Conservation (phyloP, 2,888 invertebrate species). For the Perizoma affinitatum region DNA sequence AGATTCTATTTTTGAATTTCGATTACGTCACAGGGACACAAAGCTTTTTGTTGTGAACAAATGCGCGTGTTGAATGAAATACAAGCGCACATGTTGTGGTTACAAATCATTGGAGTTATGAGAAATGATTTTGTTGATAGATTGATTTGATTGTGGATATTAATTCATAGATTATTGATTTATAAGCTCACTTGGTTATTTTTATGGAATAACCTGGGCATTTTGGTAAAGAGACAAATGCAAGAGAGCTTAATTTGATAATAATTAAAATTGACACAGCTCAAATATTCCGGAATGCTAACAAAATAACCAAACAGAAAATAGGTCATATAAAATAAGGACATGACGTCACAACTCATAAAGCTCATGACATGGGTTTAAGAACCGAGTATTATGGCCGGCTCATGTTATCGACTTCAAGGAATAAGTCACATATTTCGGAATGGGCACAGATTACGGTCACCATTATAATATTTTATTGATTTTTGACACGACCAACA, state of each 20-base stretch:
- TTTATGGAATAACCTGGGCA: too few relatives aligned
- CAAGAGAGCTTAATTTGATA: too few relatives aligned
- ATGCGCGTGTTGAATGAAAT: slow-evolving; percentile 60
- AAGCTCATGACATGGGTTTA: slow-evolving; percentile 37
- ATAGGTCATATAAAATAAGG: slow-evolving; percentile 22
- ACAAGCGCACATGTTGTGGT: slow-evolving; percentile 52
- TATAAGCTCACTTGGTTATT: too few relatives aligned
- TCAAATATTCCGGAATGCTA: slow-evolving; percentile 7
- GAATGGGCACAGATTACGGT: slow-evolving; percentile 49
- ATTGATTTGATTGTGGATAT: slow-evolving; percentile 31
- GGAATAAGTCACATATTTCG: slow-evolving; percentile 53
- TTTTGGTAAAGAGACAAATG: too few relatives aligned
- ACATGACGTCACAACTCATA: slow-evolving; percentile 38
- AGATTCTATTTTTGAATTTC: slow-evolving; percentile 73
- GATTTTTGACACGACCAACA: slow-evolving; percentile 43
- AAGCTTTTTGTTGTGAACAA: slow-evolving; percentile 66
- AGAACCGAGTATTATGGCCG: slow-evolving; percentile 45
- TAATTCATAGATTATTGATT: slow-evolving; percentile 8
- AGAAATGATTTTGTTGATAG: slow-evolving; percentile 26
- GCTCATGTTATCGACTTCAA: slow-evolving; percentile 47
- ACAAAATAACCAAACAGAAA: slow-evolving; percentile 18
- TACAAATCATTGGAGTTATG: slow-evolving; percentile 36
- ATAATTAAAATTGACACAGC: too few relatives aligned
- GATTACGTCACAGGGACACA: slow-evolving; percentile 66
- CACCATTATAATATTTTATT: slow-evolving; percentile 59